Base-by-base conservation (phyloP, 2,888 invertebrate species). In the Pemphredon lugubris region DNA sequence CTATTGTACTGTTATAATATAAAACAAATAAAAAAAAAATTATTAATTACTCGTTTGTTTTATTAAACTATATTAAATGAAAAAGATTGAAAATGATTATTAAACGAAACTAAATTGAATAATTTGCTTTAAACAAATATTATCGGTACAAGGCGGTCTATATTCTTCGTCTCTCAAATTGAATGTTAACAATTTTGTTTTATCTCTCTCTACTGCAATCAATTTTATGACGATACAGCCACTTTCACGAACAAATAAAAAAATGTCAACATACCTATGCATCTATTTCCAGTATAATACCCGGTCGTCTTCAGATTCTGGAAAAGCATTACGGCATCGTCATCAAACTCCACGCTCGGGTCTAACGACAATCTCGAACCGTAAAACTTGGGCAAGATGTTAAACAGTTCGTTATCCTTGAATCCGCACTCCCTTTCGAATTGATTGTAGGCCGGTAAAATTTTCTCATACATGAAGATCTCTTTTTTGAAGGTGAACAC, bases 401-500 rank as follows among this genome's bases (percentile, higher is more conserved):
- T 90, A 39, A 91, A 89, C 0, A 91, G 65, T 9, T 91, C 86
- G 0, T 85, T 75, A 11, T 90, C 88, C 0, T 88, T 83, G 0
- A 93, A 77, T 0, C 90, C 90, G 26, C 87, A 88, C 30, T 92
- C 91, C 5, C 86, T 73, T 74, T 93, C 92, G 6, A 93, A 77
- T 30, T 90, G 79, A 5, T 89, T 86, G 30, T 93, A 86, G 3
- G 90, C 86, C 0, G 93, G 92, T 2, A 91, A 85, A 13, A 92
- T 85, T 16, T 89, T 87, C 21, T 90, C 85, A 75, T 93, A 93
- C 20, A 93, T 90, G 11, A 91, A 89, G 48, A 91, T 91, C 86
- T 93, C 93, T 23, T 93, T 92, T 18, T 90, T 88, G 76, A 93
- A 93, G 0, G 93, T 92, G 0, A 91, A 90, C 30, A 90, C 88